Evolutionary conservation across 2,888 invertebrate genomes (phyloP), one percentile per base, ranked within the genome.

Genomic region (Junonia oenone): DNA sequence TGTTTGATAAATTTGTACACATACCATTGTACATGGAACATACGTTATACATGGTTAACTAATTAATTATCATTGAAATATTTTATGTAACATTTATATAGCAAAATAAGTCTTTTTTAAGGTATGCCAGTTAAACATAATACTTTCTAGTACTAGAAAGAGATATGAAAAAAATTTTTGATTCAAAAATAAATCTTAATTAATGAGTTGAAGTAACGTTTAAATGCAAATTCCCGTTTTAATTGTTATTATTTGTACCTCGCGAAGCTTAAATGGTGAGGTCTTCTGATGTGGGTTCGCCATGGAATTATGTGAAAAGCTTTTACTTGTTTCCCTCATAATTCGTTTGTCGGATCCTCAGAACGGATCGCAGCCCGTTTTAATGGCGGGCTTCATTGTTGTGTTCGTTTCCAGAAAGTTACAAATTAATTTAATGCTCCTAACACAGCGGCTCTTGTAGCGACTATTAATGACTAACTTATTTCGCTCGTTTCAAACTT

Each of bases 401-500:
- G 70, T 71, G 67, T 65, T 61, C 64, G 67, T 69, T 72, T 68
- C 64, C 66, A 61, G 66, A 78, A 82, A 82, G 78, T 83, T 81
- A 64, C 69, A 80, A 81, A 81, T 82, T 78, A 76, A 79, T 81
- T 81, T 76, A 77, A 81, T 75, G 75, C 78, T 78, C 67, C 68
- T 69, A 76, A 74, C 69, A 71, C 63, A 68, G 68, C 68, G 63
- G 59, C 67, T 66, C 68, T 68, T 67, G 69, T 70, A 65, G 68
- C 63, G 68, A 64, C 68, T 68, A 69, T 68, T 75, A 76, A 78
- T 73, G 71, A 78, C 70, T 80, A 74, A 75, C 73, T 77, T 78
- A 76, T 76, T 76, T 75, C 65, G 63, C 64, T 67, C 66, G 63
- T 75, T 76, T 69, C 56, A 58, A 73, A 65, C 56, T 72, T 74